phyloP scores from a whole-genome alignment of 2,888 invertebrate species.

The Rotaria socialis region DNA sequence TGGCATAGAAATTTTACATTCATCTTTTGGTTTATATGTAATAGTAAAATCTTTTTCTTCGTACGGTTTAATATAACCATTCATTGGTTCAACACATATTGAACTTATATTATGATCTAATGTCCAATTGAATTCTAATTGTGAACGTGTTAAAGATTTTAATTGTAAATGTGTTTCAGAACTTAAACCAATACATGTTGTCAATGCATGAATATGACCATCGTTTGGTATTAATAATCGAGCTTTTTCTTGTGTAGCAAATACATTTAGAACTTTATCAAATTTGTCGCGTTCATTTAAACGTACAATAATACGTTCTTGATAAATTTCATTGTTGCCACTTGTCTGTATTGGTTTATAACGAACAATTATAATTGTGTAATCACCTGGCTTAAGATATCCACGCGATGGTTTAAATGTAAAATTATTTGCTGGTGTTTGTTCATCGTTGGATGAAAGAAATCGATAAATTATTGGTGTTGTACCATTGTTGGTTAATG shows the following conservation, averaged over 20 bases:
- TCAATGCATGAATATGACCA: conserved; percentile 11
- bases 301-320: conserved; percentile 10
- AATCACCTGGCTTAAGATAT: not conserved
- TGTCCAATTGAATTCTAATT: conserved; percentile 6
- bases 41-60: conserved; percentile 47
- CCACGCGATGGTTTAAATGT: conserved; percentile 12
- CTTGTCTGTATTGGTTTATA: not conserved
- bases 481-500: conserved; percentile 20
- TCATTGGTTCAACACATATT: not conserved
- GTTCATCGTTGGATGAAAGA: not conserved
- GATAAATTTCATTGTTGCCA: not conserved
- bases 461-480: conserved; percentile 8
- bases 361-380: not conserved
- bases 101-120: not conserved
- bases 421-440: not conserved
- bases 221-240: not conserved
- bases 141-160: conserved; percentile 16
- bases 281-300: conserved; percentile 33
- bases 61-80: not conserved
- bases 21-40: conserved; percentile 53
- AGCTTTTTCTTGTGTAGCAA: conserved; percentile 30
- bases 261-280: not conserved
- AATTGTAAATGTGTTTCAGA: conserved; percentile 24
- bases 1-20: conserved; percentile 51
- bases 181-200: conserved; percentile 24